Percentiles rank a stretch among this genome's conserved stretches.
These are phyloP conservation scores for Sylvia atricapilla DNA, from an alignment of 2,113 vertebrate genomes.

Conservation along the genomic window DNA sequence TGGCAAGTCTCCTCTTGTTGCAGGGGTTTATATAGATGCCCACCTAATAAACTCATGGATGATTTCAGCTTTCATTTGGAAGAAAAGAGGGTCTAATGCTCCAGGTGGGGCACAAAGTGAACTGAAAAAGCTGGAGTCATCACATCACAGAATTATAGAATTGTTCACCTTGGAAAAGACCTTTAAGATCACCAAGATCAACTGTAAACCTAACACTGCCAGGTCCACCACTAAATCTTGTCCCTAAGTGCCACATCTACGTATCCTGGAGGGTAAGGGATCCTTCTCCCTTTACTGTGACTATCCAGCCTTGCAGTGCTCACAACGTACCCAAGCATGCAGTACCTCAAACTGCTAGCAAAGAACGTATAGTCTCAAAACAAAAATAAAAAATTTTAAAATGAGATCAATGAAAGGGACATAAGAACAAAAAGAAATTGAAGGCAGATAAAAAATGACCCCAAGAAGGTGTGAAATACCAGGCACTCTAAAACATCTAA, in stretches of 20 bases:
- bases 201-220: background rate
- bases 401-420: background rate
- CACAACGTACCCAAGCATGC: background rate
- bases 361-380: background rate
- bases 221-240: background rate
- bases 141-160: background rate
- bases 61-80: background rate
- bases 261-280: background rate
- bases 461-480: background rate
- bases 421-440: rapidly evolving
- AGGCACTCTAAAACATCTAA: background rate
- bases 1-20: background rate
- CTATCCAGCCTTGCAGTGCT: background rate
- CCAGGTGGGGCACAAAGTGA: background rate
- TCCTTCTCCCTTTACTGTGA: background rate
- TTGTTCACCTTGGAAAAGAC: background rate
- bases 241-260: background rate
- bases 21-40: background rate
- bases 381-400: background rate
- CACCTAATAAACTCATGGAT: background rate
- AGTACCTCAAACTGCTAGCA: background rate
- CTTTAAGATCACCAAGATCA: background rate
- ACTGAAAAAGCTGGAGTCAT: background rate
- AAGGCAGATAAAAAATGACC: background rate
- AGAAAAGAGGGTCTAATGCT: background rate